Evolutionary conservation across 2,113 vertebrate genomes (phyloP), one percentile per base, ranked within the genome.

Genomic region (Pica pica): DNA sequence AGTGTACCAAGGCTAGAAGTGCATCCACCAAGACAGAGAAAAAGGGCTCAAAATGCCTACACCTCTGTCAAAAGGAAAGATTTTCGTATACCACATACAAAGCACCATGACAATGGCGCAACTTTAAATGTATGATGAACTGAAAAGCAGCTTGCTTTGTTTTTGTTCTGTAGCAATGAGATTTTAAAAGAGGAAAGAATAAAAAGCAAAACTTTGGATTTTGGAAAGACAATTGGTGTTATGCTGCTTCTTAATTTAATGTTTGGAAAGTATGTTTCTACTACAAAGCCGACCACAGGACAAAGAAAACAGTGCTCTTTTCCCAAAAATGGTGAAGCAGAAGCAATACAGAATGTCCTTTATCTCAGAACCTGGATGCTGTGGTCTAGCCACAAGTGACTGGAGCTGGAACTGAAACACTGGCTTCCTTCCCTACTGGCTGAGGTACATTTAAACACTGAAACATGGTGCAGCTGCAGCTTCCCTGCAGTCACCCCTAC

Each of bases 291-390:
- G 22, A n/a, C 21, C 55, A 88, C 67, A 74, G 68, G 33, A 85
- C 75, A 84, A 94, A 49, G 35, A 93, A 95, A 97, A 95, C 71
- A 55, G 59, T 5, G 19, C 60, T 68, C 41, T 73, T 88, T 90
- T 86, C 59, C 90, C 89, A 93, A 89, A 93, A 95, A 92, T 69
- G 85, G 92, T 75, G 89, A 92, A 70, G 53, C 28, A 83, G 31
- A 63, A 91, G 68, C n/a, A 46, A 93, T 68, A 84, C 71, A 88
- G 12, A 70, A 95, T 11, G 69, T 90, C 68, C 79, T 87, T 94
- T 94, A 90, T 94, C 95, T 87, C 35, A 1, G 65, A 75, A 39
- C 64, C 64, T 88, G 75, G 39, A 55, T 83, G 79, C 61, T 87
- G 77, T 76, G 80, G 91, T 93, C 44, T 24, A 88, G 73, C 85